Evolutionary conservation across 2,113 vertebrate species (phyloP).

Genomic region (Lanius collurio): DNA sequence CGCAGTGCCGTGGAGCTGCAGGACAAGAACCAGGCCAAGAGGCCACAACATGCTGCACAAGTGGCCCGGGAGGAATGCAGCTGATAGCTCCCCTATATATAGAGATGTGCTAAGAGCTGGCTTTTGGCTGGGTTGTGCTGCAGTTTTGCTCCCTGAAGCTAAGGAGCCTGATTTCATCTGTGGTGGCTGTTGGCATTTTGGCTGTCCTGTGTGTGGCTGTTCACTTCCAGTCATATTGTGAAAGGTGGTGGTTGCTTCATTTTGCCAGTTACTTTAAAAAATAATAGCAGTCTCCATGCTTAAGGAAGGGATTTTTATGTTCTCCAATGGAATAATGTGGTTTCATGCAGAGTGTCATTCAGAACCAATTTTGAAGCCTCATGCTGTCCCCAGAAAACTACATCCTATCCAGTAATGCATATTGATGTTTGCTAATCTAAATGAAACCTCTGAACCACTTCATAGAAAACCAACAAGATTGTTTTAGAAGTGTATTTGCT

Average conservation of each 20-base stretch:
- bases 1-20: fast-evolving
- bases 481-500: neutral
- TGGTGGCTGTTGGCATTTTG: neutral
- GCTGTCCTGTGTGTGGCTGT: neutral
- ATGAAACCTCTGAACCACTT: neutral
- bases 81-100: neutral
- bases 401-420: neutral
- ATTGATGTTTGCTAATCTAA: neutral
- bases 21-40: neutral
- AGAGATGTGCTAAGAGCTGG: neutral
- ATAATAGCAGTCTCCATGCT: neutral
- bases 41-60: neutral
- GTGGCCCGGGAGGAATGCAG: conserved; percentile 6
- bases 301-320: neutral
- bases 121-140: neutral
- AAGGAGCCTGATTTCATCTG: neutral
- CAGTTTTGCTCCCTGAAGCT: neutral
- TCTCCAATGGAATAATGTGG: neutral
- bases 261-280: neutral
- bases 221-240: neutral
- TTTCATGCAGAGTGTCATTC: neutral
- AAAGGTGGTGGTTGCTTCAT: neutral
- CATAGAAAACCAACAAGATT: neutral
- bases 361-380: neutral
- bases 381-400: neutral